These are phyloP conservation scores for Campopleginae sp. DNA, from an alignment of 2,888 invertebrate genomes.

Conservation along the genomic window DNA sequence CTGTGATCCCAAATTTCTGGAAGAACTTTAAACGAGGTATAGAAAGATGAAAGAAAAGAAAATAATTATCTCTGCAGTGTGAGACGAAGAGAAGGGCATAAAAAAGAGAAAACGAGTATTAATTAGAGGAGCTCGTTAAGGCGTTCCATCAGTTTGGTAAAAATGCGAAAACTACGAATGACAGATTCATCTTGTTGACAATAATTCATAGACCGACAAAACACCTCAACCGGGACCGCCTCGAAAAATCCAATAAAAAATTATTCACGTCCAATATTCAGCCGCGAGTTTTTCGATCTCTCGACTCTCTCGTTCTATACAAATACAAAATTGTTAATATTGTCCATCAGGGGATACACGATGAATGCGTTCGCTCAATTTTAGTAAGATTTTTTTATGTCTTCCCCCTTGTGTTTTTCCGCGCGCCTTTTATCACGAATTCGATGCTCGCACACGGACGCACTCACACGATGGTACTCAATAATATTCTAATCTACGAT, in stretches of 20 bases:
- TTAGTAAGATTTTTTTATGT: constrained; percentile 60
- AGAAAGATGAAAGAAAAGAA: constrained; percentile 30
- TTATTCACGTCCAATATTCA: constrained; percentile 60
- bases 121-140: constrained; percentile 61
- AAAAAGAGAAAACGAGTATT: constrained; percentile 64
- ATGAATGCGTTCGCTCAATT: constrained; percentile 78
- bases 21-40: constrained; percentile 63
- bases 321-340: constrained; percentile 83
- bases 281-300: constrained; percentile 49
- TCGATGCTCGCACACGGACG: background rate
- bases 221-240: constrained; percentile 1
- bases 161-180: background rate
- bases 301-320: constrained; percentile 75
- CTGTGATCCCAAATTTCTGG: constrained; percentile 58
- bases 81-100: constrained; percentile 64
- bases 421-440: constrained; percentile 48
- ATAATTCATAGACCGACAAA: background rate
- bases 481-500: constrained; percentile 75
- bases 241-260: constrained; percentile 62
- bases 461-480: constrained; percentile 52
- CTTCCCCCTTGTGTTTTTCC: constrained; percentile 48
- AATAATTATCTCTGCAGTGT: constrained; percentile 59
- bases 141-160: constrained; percentile 26
- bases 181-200: background rate
- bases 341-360: constrained; percentile 78